phyloP scores from a whole-genome alignment of 1,140 invertebrate genomes.

The Andricus grossulariae region DNA sequence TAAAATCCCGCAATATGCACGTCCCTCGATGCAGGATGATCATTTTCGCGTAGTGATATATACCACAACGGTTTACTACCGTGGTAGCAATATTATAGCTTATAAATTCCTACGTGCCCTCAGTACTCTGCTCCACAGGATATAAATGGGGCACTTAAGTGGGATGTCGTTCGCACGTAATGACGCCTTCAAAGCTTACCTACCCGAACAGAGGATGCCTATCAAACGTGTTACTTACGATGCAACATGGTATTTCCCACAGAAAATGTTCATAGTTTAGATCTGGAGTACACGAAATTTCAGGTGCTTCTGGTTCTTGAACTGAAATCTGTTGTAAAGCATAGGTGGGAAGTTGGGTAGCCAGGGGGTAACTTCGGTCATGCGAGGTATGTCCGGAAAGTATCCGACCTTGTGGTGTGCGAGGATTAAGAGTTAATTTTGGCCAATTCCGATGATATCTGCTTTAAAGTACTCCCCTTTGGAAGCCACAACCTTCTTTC shows the following conservation, averaged over 20 bases:
- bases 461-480: too few species aligned
- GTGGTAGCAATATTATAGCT: slow-evolving; percentile 70
- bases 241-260: slow-evolving; percentile 21
- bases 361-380: too few species aligned
- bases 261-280: background rate
- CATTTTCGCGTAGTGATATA: slow-evolving; percentile 65
- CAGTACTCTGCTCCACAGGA: slow-evolving; percentile 49
- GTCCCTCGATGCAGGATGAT: slow-evolving; percentile 46
- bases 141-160: slow-evolving; percentile 66
- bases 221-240: slow-evolving; percentile 15
- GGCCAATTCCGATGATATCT: too few species aligned
- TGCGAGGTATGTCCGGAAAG: too few species aligned
- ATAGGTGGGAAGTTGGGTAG: too few species aligned
- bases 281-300: background rate
- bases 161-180: slow-evolving; percentile 64
- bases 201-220: slow-evolving; percentile 23
- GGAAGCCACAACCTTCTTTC: too few species aligned
- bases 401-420: too few species aligned
- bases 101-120: slow-evolving; percentile 67
- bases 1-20: slow-evolving; percentile 60
- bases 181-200: slow-evolving; percentile 56
- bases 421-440: too few species aligned
- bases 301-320: background rate
- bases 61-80: slow-evolving; percentile 67
- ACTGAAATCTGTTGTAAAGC: background rate